Base-by-base conservation (phyloP, 2,113 vertebrate species). In the Meriones unguiculatus region DNA sequence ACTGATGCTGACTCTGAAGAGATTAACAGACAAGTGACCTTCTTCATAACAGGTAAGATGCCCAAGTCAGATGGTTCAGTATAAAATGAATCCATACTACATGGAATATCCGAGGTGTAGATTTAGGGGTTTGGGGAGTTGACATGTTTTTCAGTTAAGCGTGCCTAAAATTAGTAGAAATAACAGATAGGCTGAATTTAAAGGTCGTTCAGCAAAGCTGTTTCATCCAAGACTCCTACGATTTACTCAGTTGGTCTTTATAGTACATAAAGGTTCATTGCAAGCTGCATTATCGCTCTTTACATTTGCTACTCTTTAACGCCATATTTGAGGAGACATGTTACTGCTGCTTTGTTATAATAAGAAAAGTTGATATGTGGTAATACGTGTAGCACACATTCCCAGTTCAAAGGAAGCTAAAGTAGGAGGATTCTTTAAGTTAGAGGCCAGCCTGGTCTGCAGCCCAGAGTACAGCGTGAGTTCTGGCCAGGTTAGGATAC, bases 11-110 rank as follows among this genome's bases (percentile, higher is more conserved):
- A 99, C 94, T 99, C 99, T 2, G 99, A 99, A 94, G 99, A 99
- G 90, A 98, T 98, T 84, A 99, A 99, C 86, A 99, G 98, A 98
- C 99, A 99, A 98, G 99, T 99, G 73, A 99, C 98, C 59, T 99
- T 99, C 84, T 99, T 99, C 92, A 99, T 99, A 96, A 99, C 99
- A 99, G 99, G 99, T 99, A 98, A 98, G 93, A n/a, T 2, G 3
- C n/a, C 15, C 10, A 11, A 6, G 38, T 1, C 9, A 7, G 9
- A 8, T 14, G 18, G 5, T 72, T 81, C 41, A 15, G 57, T 32
- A 82, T 77, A 78, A 41, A 93, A 38, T 50, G 18, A 41, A 50
- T 54, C 46, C 14, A 4, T 50, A 30, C 69, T 82, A 28, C 30
- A 35, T 54, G 52, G 57, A 57, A 28, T 38, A 30, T 15, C 20